A percentile compares a stretch with the other conserved stretches of the same genome.
Conservation (phyloP, 2,888 invertebrate genomes). For the Andrena marginata region DNA sequence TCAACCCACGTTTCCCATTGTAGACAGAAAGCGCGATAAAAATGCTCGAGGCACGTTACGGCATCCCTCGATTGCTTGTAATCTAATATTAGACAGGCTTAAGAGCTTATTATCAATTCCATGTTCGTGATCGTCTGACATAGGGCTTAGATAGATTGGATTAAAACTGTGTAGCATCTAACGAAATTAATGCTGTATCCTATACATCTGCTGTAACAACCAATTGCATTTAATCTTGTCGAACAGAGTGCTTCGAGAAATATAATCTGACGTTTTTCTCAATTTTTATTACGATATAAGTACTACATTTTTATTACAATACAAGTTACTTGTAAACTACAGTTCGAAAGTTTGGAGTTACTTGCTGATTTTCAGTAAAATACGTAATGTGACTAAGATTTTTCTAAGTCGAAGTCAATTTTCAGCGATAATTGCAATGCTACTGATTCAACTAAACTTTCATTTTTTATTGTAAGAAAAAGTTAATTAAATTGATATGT, state of each 20-base stretch:
- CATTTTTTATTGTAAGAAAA: too few relatives aligned
- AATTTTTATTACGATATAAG: not conserved
- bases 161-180: slow-evolving; percentile 59
- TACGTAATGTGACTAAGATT: too few relatives aligned
- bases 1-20: not conserved
- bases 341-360: too few relatives aligned
- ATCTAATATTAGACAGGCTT: slow-evolving; percentile 66
- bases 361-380: too few relatives aligned
- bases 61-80: slow-evolving; percentile 59
- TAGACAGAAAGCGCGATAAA: slow-evolving; percentile 29
- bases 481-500: too few relatives aligned
- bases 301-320: not conserved
- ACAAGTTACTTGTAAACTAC: not conserved
- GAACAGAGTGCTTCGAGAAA: slow-evolving; percentile 7
- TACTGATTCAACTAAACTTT: too few relatives aligned
- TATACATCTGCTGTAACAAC: slow-evolving; percentile 39
- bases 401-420: too few relatives aligned
- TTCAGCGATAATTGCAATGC: too few relatives aligned
- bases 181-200: slow-evolving; percentile 62
- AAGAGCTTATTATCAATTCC: slow-evolving; percentile 69
- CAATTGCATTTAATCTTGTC: slow-evolving; percentile 15
- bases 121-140: slow-evolving; percentile 64
- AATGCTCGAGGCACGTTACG: slow-evolving; percentile 29
- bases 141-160: slow-evolving; percentile 67
- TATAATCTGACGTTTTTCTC: not conserved